phyloP scores from a whole-genome alignment of 1,140 invertebrate genomes.

The Gryllus bimaculatus region DNA sequence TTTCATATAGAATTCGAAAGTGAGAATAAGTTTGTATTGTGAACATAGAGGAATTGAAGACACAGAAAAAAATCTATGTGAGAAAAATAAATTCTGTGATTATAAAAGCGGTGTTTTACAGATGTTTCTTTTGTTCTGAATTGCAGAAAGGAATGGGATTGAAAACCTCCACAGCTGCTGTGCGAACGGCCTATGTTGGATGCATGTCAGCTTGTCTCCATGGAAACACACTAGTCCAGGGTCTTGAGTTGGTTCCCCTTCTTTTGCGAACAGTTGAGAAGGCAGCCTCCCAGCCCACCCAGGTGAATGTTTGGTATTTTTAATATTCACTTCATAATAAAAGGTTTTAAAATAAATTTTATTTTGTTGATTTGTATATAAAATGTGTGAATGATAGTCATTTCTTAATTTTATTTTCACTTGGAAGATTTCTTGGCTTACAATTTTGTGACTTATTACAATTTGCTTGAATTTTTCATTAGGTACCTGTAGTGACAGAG shows the following conservation, averaged over 20 bases:
- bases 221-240: constrained; percentile 42
- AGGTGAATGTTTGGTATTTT: constrained; percentile 31
- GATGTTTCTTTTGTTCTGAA: constrained; percentile 17
- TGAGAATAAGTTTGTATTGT: background rate
- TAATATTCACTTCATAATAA: background rate
- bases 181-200: constrained; percentile 67
- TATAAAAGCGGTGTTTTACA: background rate
- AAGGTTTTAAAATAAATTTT: constrained; percentile 14
- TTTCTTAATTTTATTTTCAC: background rate
- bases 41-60: too few species aligned
- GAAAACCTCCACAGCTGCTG: constrained; percentile 67
- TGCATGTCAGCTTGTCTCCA: constrained; percentile 56
- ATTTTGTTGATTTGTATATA: background rate
- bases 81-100: background rate
- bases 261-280: constrained; percentile 60
- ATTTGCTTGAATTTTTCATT: constrained; percentile 20
- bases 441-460: background rate
- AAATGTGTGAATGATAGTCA: background rate
- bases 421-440: background rate
- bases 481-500: constrained; percentile 58
- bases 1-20: background rate
- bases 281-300: constrained; percentile 52
- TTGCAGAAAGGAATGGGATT: constrained; percentile 61
- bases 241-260: constrained; percentile 42
- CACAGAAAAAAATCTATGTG: background rate